phyloP scores from a whole-genome alignment of 2,797 vertebrate species.

The Arrhamphus sclerolepis region DNA sequence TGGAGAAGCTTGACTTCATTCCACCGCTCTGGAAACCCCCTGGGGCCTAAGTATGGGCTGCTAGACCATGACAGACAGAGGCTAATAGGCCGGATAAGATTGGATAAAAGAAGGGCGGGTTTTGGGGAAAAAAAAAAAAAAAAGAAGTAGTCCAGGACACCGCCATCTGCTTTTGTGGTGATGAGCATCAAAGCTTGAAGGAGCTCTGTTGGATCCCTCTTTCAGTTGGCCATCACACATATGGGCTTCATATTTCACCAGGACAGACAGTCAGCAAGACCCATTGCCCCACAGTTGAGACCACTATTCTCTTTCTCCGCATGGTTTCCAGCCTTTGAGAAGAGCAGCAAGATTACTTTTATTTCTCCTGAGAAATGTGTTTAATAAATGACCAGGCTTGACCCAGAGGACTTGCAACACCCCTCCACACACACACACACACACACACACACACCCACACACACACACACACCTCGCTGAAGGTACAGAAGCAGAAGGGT shows the following conservation, averaged over 20 bases:
- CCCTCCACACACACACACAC: constrained; percentile 57
- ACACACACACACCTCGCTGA: constrained; percentile 48
- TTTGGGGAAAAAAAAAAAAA: constrained; percentile 46
- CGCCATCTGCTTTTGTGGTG: constrained; percentile 86
- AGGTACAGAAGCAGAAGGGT: constrained; percentile 46
- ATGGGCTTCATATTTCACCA: constrained; percentile 83
- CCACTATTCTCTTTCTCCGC: constrained; percentile 67
- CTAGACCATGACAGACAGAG: constrained; percentile 77
- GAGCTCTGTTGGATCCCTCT: constrained; percentile 78
- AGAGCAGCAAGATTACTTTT: constrained; percentile 71
- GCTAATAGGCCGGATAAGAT: constrained; percentile 79
- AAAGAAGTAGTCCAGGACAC: constrained; percentile 72
- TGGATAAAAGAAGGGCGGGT: constrained; percentile 71
- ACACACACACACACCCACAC: too few relatives aligned
- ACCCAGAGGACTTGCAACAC: constrained; percentile 68
- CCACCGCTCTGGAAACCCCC: constrained; percentile 74
- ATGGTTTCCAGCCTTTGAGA: constrained; percentile 72
- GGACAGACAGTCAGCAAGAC: constrained; percentile 70
- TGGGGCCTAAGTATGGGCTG: constrained; percentile 73
- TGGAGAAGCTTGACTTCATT: constrained; percentile 81
- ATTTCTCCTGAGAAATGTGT: constrained; percentile 76
- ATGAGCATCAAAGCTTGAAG: constrained; percentile 83
- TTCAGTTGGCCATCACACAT: constrained; percentile 80
- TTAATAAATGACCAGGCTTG: constrained; percentile 80
- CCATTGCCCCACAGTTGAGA: constrained; percentile 64